Evolutionary conservation across 2,113 vertebrate species (phyloP), one percentile per base, ranked within the genome.

Genomic region (Hippocampus barbouri): DNA sequence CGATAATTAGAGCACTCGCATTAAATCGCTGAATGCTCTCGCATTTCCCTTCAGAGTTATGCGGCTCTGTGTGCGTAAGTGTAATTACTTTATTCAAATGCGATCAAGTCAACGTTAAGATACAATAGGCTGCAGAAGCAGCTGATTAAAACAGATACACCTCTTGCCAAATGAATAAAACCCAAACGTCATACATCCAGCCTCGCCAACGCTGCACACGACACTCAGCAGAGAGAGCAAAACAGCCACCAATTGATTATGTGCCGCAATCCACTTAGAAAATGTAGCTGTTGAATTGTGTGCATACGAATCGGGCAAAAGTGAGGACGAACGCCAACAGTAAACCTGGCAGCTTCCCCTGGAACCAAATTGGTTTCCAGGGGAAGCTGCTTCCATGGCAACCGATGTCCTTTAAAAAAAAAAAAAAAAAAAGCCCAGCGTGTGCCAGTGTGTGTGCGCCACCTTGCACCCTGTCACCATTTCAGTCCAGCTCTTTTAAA

Each of bases 351-450:
- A 56, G 53, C 20, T 41, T 41, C 38, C 38, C 30, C n/a, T 45
- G 23, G 76, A 78, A 61, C 88, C 73, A 87, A 85, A 79, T 79
- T 67, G 80, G 77, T 85, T 78, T 85, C 69, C 69, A 79, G 80
- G 83, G 86, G 87, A 91, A 85, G 80, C 87, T 82, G 91, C 93
- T 93, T 76, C 93, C 85, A 87, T 87, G 84, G 91, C 85, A 93
- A 93, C 92, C 70, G 4, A 14, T 83, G 51, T 91, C 90, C 91
- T 93, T 93, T 92, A 92, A 91, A 72, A 91, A 54, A n/a, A 34
- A 30, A 4, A 30, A 4, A 30, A 30, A 34, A 5, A 51, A 88
- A 91, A 88, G 84, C 88, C 82, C 78, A 79, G 90, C 86, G 83
- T 73, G 8, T 47, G 25, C 12, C 27, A 65, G 49, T 56, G 15